phyloP scores from a whole-genome alignment of 2,113 vertebrate genomes.

The Gymnogyps californianus region DNA sequence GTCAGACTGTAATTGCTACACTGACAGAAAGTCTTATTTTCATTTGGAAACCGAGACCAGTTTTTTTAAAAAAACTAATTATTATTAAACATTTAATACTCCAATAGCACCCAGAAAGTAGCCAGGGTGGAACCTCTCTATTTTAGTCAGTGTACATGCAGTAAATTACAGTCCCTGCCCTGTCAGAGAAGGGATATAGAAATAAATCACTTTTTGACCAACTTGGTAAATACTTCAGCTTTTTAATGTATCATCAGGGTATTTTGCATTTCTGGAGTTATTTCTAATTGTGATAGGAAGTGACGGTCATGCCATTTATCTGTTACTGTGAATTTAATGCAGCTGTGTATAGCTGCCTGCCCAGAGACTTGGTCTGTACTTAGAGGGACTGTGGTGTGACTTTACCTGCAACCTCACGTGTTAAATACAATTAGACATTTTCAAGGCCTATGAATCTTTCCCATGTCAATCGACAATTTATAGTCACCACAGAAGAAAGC shows the following conservation, averaged over 20 bases:
- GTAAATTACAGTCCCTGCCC: not conserved
- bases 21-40: not conserved
- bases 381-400: not conserved
- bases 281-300: not conserved
- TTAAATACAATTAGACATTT: not conserved
- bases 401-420: not conserved
- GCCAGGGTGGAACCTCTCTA: not conserved
- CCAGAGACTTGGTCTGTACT: not conserved
- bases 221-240: not conserved
- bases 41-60: not conserved
- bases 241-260: accelerated
- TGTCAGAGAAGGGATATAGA: not conserved
- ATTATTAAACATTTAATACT: not conserved
- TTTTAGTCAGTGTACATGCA: not conserved
- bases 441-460: not conserved
- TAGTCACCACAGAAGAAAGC: not conserved
- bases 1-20: not conserved
- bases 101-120: not conserved
- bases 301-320: not conserved
- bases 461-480: not conserved
- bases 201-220: not conserved
- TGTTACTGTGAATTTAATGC: not conserved
- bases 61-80: not conserved
- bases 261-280: not conserved
- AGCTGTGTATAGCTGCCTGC: not conserved